Evolutionary conservation across 1,140 invertebrate species (phyloP), one percentile per base, ranked within the genome.

Genomic region (Ceratina calcarata): DNA sequence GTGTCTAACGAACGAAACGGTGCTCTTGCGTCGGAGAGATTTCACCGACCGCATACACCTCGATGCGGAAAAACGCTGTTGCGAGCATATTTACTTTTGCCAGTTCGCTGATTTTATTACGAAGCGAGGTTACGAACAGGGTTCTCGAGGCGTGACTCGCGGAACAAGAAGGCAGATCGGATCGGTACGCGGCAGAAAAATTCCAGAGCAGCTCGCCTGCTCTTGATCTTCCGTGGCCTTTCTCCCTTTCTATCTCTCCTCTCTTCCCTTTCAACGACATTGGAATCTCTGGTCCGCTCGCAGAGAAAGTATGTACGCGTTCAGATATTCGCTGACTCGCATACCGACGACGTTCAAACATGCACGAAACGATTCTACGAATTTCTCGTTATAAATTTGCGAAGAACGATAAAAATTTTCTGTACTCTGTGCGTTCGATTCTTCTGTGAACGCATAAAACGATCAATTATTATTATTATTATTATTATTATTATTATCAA

Each of bases 271-370:
- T 51, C 15, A 15, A 24, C 20, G 2, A 3, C 22, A 2, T 2
- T 15, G 22, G 45, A 64, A 18, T 73, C 69, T 62, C 49, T 22
- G 24, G 61, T 62, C 2, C 53, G 64, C 67, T 60, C 37, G 22
- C 57, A 70, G 86, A 86, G 85, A 85, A 87, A 87, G 82, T 84
- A 79, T 62, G 65, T 61, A 27, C 24, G 32, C 27, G 61, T 49
- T 78, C 51, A 73, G 74, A 64, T 27, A 74, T 76, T 76, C 57
- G 49, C 24, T 51, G 75, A 60, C 22, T 82, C 67, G 71, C 71
- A 83, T 75, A 55, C 78, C 67, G 55, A 86, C 51, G 62, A 81
- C 76, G 78, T 67, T 65, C 37, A 6, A 10, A 45, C 6, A 10
- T 10, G 37, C 37, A 45, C 37, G 37, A 45, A 45, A 45, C 37